These are phyloP conservation scores for Heliconius eleuchia DNA, from an alignment of 1,140 invertebrate species.

Conservation along the genomic window DNA sequence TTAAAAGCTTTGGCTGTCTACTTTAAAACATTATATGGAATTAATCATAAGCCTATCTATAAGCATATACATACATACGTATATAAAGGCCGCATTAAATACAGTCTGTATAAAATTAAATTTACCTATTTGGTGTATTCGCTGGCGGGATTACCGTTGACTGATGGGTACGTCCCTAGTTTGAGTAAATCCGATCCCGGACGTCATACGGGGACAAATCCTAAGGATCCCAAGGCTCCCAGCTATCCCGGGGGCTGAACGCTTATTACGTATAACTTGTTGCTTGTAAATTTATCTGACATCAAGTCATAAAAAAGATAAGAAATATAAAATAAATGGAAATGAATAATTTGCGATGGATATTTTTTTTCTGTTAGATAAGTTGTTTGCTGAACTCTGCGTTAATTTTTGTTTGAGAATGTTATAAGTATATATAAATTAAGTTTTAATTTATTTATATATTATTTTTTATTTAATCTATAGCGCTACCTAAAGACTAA, in stretches of 20 bases:
- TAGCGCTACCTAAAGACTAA: too few relatives aligned
- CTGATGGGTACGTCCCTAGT: conserved; percentile 34
- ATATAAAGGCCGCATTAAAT: neutral
- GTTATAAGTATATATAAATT: too few relatives aligned
- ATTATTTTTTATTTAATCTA: too few relatives aligned
- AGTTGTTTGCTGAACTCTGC: too few relatives aligned
- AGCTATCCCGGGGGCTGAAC: conserved; percentile 19
- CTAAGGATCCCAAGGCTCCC: conserved; percentile 20
- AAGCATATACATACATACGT: neutral
- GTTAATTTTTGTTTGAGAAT: too few relatives aligned
- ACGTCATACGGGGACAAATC: conserved; percentile 38
- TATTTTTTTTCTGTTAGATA: neutral
- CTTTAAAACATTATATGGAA: neutral
- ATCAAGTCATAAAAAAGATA: neutral
- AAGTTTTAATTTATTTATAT: too few relatives aligned
- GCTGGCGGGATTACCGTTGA: conserved; percentile 30
- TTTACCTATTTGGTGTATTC: conserved; percentile 22
- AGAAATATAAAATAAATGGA: neutral
- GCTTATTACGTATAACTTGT: conserved; percentile 31
- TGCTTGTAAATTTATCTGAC: conserved; percentile 22
- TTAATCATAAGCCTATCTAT: neutral
- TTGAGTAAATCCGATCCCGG: conserved; percentile 39
- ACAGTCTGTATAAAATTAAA: conserved; percentile 21
- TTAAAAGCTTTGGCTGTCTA: neutral
- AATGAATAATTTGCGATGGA: neutral